Base-by-base conservation (phyloP, 2,113 vertebrate species). In the Hippocampus comes region DNA sequence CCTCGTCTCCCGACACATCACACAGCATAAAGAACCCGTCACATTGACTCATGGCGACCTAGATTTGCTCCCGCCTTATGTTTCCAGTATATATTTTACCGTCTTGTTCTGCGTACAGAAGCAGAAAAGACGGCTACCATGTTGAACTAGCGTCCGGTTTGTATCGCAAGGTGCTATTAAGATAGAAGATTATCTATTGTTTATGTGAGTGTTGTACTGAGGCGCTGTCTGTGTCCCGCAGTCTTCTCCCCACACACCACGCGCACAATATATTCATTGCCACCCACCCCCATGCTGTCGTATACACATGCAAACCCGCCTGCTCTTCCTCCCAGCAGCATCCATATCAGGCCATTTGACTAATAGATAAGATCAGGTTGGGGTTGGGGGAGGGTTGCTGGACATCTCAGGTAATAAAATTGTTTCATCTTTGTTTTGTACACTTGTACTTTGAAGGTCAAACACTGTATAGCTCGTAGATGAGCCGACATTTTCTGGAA, bases 211-310 rank as follows among this genome's bases (percentile, higher is more conserved):
- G 59, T 73, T 68, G 65, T 72, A 46, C 57, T 67, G 66, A 73
- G 76, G 71, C 43, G 12, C 49, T 14, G 48, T 70, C 59, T 49
- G 30, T 67, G 66, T 78, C 67, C 73, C 64, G 78, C 78, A 42
- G 46, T 82, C 74, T 72, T 72, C 80, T 72, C 72, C 63, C 67
- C 61, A 76, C 67, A 75, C 66, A 67, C 56, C 65, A 70, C 64
- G 72, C 68, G 74, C 66, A 67, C 56, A n/a, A 38, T 71, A 76
- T 77, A 74, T 75, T 76, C 71, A 71, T 66, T 30, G 53, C 67
- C 68, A 72, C 59, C 73, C 75, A 73, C 87, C 77, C 79, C 77
- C 83, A 80, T 76, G 74, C 70, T 60, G 63, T 63, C 48, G 14
- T 61, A 72, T 27, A 81, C 83, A 56, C 67, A 69, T 42, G 66